phyloP scores from a whole-genome alignment of 2,888 invertebrate genomes.

The Acleris literana region DNA sequence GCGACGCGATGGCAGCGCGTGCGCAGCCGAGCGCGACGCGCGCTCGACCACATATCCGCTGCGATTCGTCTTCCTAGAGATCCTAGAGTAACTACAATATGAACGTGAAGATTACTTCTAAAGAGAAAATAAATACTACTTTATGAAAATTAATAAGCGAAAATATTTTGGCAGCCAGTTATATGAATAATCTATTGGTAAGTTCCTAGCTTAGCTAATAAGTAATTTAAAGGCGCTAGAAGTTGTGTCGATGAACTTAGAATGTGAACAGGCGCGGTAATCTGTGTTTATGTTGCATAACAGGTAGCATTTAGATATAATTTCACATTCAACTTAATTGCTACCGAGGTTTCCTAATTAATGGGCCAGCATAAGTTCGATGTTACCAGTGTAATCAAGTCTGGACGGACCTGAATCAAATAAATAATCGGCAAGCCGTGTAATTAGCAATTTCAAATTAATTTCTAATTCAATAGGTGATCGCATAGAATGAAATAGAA shows the following conservation, averaged over 20 bases:
- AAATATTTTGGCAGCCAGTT: neutral
- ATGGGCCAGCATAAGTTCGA: neutral
- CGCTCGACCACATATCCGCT: constrained; percentile 81
- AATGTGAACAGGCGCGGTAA: constrained; percentile 20
- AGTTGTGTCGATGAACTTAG: constrained; percentile 25
- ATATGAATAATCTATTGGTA: neutral
- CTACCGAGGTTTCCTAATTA: constrained; percentile 24
- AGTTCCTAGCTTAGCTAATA: too few species aligned
- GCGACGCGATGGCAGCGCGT: constrained; percentile 71
- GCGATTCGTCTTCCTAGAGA: constrained; percentile 70
- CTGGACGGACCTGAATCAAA: constrained; percentile 18
- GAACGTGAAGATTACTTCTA: constrained; percentile 24
- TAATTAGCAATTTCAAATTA: constrained; percentile 37
- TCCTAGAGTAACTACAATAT: constrained; percentile 27
- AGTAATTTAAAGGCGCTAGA: constrained; percentile 14
- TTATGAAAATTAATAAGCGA: neutral
- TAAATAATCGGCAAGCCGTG: constrained; percentile 25
- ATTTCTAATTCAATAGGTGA: constrained; percentile 42
- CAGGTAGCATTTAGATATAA: constrained; percentile 22
- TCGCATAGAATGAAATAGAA: constrained; percentile 52
- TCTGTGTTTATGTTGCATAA: constrained; percentile 28
- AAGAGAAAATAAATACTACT: neutral
- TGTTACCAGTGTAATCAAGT: constrained; percentile 8
- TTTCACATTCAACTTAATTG: constrained; percentile 13
- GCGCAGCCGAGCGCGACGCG: constrained; percentile 70